Base-by-base conservation (phyloP, 1,140 invertebrate species). In the Steinernema feltiae region DNA sequence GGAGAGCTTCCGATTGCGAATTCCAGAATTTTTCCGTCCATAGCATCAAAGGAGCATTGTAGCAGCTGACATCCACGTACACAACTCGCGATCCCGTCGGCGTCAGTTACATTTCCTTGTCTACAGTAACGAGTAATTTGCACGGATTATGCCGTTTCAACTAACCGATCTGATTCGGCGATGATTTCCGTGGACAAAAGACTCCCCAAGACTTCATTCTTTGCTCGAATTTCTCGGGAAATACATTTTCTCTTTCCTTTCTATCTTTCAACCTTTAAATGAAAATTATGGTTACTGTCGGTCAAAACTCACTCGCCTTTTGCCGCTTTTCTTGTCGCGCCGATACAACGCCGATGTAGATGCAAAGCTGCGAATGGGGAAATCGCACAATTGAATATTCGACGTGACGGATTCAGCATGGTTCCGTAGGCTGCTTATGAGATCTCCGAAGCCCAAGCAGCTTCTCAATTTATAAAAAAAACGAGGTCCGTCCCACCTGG, bases 221-320 rank as follows among this genome's bases (percentile, higher is more conserved):
- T 3, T 27, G 12, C 53, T 63, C 53, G 24, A 63, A 63, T 27
- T 63, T 63, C 53, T 63, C 12, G 12, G 53, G 53, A 21, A 63
- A 63, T 27, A 3, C 24, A 15, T 17, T n/a, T n/a, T n/a, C 53
- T 63, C 3, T 63, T 15, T 63, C 53, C 15, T 63, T 63, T 27
- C 7, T 7, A 41, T 41, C 18, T 27, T 27, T 63, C 53, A 21
- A 3, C 53, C 24, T 63, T 21, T n/a, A 27, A 3, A 7, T 63
- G 24, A 27, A 3, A 63, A 27, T n/a, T 27, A 7, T 15, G 53
- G 15, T 15, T 21, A 63, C 15, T 27, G 12, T n/a, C 3, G 3
- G 24, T 63, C 15, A 63, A 63, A 27, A 63, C 53, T 63, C 53
- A 63, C 53, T 27, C n/a, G n/a, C n/a, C n/a, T 63, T 63, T 63